phyloP scores from a whole-genome alignment of 2,113 vertebrate genomes.

The Mesocricetus auratus region DNA sequence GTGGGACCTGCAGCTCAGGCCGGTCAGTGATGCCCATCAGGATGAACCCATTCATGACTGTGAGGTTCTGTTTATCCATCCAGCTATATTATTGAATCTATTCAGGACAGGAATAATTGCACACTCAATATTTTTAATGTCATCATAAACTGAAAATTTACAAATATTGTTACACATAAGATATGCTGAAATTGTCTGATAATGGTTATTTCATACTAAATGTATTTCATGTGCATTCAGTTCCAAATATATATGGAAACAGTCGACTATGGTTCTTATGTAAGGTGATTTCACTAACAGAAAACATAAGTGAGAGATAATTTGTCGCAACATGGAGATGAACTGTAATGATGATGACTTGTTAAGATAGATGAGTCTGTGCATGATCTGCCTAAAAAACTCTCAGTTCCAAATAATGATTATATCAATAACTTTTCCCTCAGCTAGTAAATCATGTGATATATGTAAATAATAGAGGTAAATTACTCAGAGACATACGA shows the following conservation, averaged over 20 bases:
- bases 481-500: not conserved
- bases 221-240: no score
- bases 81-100: not conserved
- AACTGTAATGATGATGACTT: not conserved
- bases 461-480: not conserved
- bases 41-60: conserved; percentile 51
- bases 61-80: conserved; percentile 61
- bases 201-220: not conserved
- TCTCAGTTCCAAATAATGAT: not conserved
- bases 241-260: not conserved
- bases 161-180: not conserved
- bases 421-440: not conserved
- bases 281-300: not conserved
- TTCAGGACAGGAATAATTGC: not conserved
- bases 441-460: not conserved
- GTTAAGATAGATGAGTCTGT: not conserved
- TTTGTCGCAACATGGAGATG: not conserved
- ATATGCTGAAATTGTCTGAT: not conserved
- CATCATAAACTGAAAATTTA: not conserved
- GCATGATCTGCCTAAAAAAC: not conserved
- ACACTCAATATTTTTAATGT: not conserved
- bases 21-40: conserved; percentile 64
- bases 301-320: not conserved
- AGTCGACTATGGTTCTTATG: not conserved
- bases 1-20: conserved; percentile 37